phyloP scores from a whole-genome alignment of 2,797 vertebrate species.

The Typhlichthys eigenmanni region DNA sequence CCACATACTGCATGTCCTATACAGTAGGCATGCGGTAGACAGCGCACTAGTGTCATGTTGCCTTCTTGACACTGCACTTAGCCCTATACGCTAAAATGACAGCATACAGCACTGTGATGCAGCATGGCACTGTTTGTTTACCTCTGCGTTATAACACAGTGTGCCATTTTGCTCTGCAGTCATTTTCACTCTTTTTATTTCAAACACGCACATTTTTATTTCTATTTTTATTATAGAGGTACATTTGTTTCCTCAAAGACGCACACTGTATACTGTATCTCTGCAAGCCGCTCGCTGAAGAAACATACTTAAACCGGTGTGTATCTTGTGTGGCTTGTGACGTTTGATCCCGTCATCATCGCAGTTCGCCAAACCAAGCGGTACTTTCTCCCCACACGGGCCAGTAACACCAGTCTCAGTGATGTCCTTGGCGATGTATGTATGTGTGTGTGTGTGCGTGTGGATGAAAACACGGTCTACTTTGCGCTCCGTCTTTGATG shows the following conservation, averaged over 20 bases:
- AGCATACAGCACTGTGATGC: neutral
- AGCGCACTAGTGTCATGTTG: neutral
- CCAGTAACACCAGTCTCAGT: neutral
- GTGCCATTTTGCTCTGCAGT: neutral
- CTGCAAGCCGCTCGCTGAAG: conserved; percentile 12
- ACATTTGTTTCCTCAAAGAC: neutral
- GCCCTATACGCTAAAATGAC: conserved; percentile 3
- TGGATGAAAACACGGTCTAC: conserved; percentile 60
- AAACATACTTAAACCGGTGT: conserved; percentile 15
- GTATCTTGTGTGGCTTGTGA: conserved; percentile 17
- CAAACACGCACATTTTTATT: conserved; percentile 13
- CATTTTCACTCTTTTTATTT: neutral
- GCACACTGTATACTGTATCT: neutral
- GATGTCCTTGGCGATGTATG: neutral
- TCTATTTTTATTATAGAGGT: too few relatives aligned
- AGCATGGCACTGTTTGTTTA: neutral
- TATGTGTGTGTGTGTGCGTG: too few relatives aligned
- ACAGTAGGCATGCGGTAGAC: neutral
- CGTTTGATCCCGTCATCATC: too few relatives aligned
- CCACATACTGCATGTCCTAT: too few relatives aligned
- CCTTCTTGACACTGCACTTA: conserved; percentile 11
- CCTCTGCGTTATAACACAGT: neutral
- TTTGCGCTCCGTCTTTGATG: conserved; percentile 71
- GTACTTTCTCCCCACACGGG: conserved; percentile 10
- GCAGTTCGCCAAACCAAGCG: too few relatives aligned